phyloP scores from a whole-genome alignment of 2,888 invertebrate genomes.

The Melanostoma scalare region DNA sequence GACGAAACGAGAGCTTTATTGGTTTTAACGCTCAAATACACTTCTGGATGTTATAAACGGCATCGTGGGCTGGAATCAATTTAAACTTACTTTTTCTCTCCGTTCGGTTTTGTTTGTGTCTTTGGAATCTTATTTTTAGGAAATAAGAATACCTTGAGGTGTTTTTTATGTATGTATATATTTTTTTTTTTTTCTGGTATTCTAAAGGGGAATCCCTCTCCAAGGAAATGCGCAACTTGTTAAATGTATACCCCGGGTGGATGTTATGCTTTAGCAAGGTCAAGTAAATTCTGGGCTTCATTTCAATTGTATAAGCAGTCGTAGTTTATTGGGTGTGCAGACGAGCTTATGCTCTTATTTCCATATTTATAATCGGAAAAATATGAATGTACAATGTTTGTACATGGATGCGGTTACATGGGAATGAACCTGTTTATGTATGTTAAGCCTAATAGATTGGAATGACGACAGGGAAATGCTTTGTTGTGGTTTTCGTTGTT shows the following conservation, averaged over 20 bases:
- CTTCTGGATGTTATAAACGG: slow-evolving; percentile 43
- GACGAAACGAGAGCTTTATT: slow-evolving; percentile 50
- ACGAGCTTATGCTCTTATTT: not conserved
- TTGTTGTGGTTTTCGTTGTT: not conserved
- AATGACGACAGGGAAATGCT: not conserved
- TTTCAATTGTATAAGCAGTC: slow-evolving; percentile 1
- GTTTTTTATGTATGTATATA: not conserved
- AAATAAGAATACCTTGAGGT: slow-evolving; percentile 2
- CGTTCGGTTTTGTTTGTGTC: not conserved
- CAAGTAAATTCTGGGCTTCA: slow-evolving; percentile 49
- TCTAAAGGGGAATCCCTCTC: not conserved
- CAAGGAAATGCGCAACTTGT: not conserved
- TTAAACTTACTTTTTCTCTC: slow-evolving; percentile 1
- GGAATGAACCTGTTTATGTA: not conserved
- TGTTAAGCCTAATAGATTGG: not conserved
- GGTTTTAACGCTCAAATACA: slow-evolving; percentile 64
- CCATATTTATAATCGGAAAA: not conserved
- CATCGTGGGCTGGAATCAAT: slow-evolving; percentile 44
- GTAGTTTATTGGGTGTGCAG: not conserved
- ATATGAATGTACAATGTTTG: not conserved
- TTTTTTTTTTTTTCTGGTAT: not conserved
- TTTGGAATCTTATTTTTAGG: slow-evolving; percentile 12
- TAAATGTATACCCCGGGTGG: slow-evolving; percentile 19
- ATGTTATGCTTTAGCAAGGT: slow-evolving; percentile 46
- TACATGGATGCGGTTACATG: not conserved